Conservation (phyloP, 2,113 vertebrate species). For the Ramphastos sulfuratus region DNA sequence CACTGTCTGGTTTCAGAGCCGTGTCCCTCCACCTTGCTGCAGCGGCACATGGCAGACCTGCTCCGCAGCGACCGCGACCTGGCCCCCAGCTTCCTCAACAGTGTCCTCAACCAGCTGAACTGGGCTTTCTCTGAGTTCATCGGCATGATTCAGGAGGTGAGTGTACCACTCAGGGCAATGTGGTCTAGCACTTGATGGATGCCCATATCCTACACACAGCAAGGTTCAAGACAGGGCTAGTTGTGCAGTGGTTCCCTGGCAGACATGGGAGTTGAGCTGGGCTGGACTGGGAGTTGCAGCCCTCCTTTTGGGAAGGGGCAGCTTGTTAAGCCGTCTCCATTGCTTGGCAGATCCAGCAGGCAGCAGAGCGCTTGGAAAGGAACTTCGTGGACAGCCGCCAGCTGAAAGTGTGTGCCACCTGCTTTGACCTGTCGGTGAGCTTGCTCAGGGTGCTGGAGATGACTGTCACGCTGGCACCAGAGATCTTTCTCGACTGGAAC, state of each 20-base stretch:
- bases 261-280: fast-evolving
- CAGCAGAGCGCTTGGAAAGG: conserved; percentile 93
- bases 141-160: conserved; percentile 99
- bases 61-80: conserved; percentile 88
- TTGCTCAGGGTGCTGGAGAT: conserved; percentile 96
- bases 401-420: conserved; percentile 97
- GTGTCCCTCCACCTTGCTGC: conserved; percentile 93
- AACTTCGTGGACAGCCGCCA: conserved; percentile 98
- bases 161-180: not conserved
- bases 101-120: conserved; percentile 98
- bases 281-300: fast-evolving
- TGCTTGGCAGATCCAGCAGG: conserved; percentile 91
- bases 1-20: conserved; percentile 81
- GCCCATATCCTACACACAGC: fast-evolving
- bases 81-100: conserved; percentile 98
- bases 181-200: fast-evolving
- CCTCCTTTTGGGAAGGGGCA: not conserved
- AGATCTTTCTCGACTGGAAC: conserved; percentile 94
- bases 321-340: not conserved
- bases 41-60: conserved; percentile 95
- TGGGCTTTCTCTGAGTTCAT: conserved; percentile 99
- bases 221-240: not conserved
- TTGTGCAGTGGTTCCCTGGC: not conserved
- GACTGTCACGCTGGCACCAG: conserved; percentile 92
- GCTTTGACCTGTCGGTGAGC: conserved; percentile 97